Percentiles rank a stretch among this genome's conserved stretches.
phyloP scores from a whole-genome alignment of 2,888 invertebrate genomes.

The Stenchaetothrips biformis region DNA sequence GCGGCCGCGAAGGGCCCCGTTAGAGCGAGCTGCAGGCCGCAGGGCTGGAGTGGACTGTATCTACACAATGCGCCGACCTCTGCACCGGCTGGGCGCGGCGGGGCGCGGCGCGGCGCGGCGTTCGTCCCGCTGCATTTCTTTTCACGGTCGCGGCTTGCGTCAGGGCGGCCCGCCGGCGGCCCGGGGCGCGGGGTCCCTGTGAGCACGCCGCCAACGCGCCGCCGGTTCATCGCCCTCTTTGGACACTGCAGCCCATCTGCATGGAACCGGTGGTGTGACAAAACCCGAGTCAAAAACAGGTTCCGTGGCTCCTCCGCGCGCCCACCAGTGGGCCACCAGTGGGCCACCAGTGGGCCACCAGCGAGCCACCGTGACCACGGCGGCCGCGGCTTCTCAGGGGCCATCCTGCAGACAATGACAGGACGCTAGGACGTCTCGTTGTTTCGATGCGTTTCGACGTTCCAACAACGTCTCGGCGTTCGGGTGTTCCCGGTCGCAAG shows the following conservation, averaged over 20 bases:
- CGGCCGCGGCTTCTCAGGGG: neutral
- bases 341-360: neutral
- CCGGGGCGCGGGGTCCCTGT: neutral
- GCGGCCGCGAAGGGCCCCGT: no score
- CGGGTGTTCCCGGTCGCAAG: no score
- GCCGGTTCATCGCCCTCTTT: slow-evolving; percentile 11
- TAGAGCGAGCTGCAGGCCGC: neutral
- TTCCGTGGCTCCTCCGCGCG: neutral
- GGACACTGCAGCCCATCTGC: slow-evolving; percentile 19
- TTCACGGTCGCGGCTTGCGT: neutral
- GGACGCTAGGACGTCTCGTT: no score
- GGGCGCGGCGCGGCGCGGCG: neutral
- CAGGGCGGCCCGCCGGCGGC: neutral
- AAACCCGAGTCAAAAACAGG: slow-evolving; percentile 19
- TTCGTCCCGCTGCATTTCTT: neutral
- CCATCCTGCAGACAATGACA: neutral
- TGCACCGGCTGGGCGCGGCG: neutral
- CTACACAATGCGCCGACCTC: no score
- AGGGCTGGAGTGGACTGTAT: no score
- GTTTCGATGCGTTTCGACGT: no score
- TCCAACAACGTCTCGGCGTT: no score
- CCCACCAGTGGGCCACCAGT: neutral
- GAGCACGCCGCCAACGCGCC: no score
- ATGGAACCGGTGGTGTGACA: slow-evolving; percentile 18
- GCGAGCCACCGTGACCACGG: neutral